Conservation (phyloP, 2,888 invertebrate species). For the Cremastobaeus sp. region DNA sequence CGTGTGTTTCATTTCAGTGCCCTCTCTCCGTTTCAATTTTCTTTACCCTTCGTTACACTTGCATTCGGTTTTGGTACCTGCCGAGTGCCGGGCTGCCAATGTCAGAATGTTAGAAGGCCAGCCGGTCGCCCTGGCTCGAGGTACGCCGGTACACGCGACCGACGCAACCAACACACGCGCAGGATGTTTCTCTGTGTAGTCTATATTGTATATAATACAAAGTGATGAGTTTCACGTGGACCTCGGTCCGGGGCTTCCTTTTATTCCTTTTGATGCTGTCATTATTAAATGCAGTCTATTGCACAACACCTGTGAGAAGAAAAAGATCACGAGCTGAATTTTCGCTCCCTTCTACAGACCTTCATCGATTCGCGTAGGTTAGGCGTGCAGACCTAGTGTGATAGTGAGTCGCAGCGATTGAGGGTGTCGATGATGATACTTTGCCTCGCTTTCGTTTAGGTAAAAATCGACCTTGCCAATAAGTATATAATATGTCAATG, state of each 20-base stretch:
- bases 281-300: slow-evolving; percentile 64
- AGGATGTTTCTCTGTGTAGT: slow-evolving; percentile 18
- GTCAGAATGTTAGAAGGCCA: no score
- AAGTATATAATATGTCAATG: no score
- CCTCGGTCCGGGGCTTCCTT: slow-evolving; percentile 53
- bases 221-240: slow-evolving; percentile 47
- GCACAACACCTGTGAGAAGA: slow-evolving; percentile 65
- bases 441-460: background rate
- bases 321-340: slow-evolving; percentile 27
- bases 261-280: slow-evolving; percentile 65
- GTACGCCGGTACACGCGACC: no score
- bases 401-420: no score
- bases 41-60: slow-evolving; percentile 69
- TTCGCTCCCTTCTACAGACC: no score
- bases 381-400: no score
- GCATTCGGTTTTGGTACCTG: no score
- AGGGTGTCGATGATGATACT: slow-evolving; percentile 5
- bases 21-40: slow-evolving; percentile 61
- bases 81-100: no score
- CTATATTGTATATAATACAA: slow-evolving; percentile 38
- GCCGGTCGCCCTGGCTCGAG: slow-evolving; percentile 73
- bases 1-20: slow-evolving; percentile 69
- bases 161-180: slow-evolving; percentile 62
- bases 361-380: slow-evolving; percentile 24
- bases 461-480: no score